These are phyloP conservation scores for Drusus annulatus DNA, from an alignment of 1,140 invertebrate species.

Conservation along the genomic window DNA sequence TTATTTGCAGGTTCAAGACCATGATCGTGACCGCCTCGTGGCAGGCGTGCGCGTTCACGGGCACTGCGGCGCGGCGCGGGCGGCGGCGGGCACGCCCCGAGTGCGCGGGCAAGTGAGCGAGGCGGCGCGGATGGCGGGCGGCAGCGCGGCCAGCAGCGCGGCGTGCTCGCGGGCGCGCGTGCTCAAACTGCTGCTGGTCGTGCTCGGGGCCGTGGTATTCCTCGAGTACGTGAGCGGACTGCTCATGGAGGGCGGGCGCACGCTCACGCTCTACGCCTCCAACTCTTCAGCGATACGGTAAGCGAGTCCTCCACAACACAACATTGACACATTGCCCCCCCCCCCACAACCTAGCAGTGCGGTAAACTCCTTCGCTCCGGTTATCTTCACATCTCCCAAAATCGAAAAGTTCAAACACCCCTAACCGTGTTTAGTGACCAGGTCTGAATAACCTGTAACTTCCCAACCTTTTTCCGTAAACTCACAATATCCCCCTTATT, in stretches of 20 bases:
- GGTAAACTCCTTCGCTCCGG: no score
- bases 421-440: no score
- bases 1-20: background rate
- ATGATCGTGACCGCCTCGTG: background rate
- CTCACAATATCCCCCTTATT: no score
- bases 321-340: no score
- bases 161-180: slow-evolving; percentile 41
- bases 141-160: slow-evolving; percentile 9
- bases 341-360: no score
- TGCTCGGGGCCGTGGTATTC: slow-evolving; percentile 38
- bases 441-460: no score
- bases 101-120: background rate
- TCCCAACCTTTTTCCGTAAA: no score
- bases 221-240: slow-evolving; percentile 40
- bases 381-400: no score
- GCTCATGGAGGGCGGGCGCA: slow-evolving; percentile 30
- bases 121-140: slow-evolving; percentile 1
- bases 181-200: slow-evolving; percentile 40
- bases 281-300: slow-evolving; percentile 15
- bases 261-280: slow-evolving; percentile 23
- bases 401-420: no score
- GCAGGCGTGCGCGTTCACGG: background rate
- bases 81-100: slow-evolving; percentile 12
- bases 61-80: background rate
- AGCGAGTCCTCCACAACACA: no score